Percentiles rank a stretch among this genome's conserved stretches.
Evolutionary conservation across 2,113 vertebrate species (phyloP).

Genomic region (Pluvianellus socialis): DNA sequence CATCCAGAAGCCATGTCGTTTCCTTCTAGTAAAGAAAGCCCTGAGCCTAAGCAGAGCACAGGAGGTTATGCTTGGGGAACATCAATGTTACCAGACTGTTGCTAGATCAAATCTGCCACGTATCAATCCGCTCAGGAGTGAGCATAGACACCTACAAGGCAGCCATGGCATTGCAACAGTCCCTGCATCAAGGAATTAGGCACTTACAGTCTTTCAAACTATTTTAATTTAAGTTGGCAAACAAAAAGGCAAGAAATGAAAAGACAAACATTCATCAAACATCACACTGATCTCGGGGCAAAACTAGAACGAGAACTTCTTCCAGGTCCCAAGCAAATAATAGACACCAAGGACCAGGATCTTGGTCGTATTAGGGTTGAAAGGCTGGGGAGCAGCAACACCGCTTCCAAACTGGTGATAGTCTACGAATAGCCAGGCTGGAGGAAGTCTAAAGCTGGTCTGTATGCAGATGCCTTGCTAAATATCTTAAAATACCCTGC

Average conservation of each 20-base stretch:
- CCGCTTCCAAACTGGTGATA: background rate
- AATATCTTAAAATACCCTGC: conserved; percentile 15
- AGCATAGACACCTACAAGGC: background rate
- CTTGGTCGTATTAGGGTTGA: background rate
- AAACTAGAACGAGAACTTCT: background rate
- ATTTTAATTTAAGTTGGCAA: background rate
- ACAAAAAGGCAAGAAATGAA: background rate
- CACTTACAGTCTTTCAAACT: background rate
- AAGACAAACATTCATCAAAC: background rate
- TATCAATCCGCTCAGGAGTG: background rate
- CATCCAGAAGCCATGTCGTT: background rate
- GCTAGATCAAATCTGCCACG: background rate
- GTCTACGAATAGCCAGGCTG: background rate
- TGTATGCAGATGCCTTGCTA: background rate
- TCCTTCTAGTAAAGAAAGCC: background rate
- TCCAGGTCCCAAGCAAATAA: background rate
- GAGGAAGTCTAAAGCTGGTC: background rate
- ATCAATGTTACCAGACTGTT: background rate
- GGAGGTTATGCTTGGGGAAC: background rate
- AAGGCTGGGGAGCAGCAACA: background rate
- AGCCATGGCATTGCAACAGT: background rate
- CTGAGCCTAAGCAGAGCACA: background rate
- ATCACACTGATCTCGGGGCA: background rate
- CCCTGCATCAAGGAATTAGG: background rate
- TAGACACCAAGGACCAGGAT: background rate